A percentile compares a stretch with the other conserved stretches of the same genome.
Evolutionary conservation across 2,113 vertebrate species (phyloP).

Genomic region (Etheostoma cragini): DNA sequence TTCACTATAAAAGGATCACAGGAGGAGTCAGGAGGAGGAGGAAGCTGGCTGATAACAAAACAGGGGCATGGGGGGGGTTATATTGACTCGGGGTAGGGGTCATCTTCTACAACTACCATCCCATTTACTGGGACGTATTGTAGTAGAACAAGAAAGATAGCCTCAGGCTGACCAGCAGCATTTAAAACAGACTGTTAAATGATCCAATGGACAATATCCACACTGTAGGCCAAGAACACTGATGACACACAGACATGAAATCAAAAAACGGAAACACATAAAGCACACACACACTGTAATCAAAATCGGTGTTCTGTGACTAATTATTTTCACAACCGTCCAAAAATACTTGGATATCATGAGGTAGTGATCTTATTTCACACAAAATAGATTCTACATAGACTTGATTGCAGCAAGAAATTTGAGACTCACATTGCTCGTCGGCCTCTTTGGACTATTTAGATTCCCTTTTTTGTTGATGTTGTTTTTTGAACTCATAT

Average conservation of each 20-base stretch:
- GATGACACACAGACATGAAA: constrained; percentile 9
- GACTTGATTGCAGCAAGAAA: not conserved
- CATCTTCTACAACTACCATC: not conserved
- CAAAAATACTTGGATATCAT: not conserved
- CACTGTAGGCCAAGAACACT: constrained; percentile 16
- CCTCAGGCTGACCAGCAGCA: constrained; percentile 17
- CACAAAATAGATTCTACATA: not conserved
- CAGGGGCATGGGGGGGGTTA: constrained; percentile 31
- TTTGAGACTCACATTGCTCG: not conserved
- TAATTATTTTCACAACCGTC: constrained; percentile 40
- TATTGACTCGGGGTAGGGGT: not conserved
- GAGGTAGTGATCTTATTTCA: not conserved
- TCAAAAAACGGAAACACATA: constrained; percentile 21
- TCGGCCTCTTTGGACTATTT: not conserved
- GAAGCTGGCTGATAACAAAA: constrained; percentile 22
- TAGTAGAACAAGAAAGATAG: not conserved
- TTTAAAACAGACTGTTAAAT: constrained; percentile 30
- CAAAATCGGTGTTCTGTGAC: constrained; percentile 28
- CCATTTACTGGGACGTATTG: constrained; percentile 20
- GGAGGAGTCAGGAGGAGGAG: constrained; percentile 24
- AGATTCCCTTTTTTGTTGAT: not conserved
- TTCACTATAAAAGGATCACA: constrained; percentile 25
- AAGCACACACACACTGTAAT: constrained; percentile 11
- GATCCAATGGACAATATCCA: constrained; percentile 9
- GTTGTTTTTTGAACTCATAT: not conserved